Conservation (phyloP, 2,888 invertebrate species). For the Tipula unca region DNA sequence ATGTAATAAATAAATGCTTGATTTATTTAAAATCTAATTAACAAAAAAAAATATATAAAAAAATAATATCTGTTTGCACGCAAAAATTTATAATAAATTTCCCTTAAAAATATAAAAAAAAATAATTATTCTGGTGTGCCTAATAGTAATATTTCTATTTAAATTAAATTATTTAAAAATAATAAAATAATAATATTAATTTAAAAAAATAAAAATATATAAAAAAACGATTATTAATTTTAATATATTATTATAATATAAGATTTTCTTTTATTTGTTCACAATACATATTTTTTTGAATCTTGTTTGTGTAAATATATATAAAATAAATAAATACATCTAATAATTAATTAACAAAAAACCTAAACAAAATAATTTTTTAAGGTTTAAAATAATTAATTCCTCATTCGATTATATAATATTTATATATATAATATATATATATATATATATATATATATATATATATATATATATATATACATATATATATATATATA, state of each 20-base stretch:
- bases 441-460: constrained; percentile 14
- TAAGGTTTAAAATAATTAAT: background rate
- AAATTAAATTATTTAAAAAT: background rate
- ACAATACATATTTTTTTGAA: background rate
- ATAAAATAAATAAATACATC: background rate
- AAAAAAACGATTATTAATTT: background rate
- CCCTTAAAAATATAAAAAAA: background rate
- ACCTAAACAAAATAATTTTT: background rate
- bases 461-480: background rate
- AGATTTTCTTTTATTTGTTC: background rate
- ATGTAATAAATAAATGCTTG: background rate
- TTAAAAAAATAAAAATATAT: background rate
- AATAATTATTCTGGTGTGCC: constrained; percentile 14
- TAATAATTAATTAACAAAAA: background rate
- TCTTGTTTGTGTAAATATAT: background rate
- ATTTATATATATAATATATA: background rate
- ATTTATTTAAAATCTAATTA: background rate
- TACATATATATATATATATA: background rate
- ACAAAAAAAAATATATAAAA: background rate
- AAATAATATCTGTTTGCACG: background rate
- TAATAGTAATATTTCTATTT: constrained; percentile 9
- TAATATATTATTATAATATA: background rate
- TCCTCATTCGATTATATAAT: background rate
- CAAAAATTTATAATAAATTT: background rate
- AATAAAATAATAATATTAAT: background rate